Evolutionary conservation across 2,888 invertebrate species (phyloP).

Genomic region (Phortica okadai): DNA sequence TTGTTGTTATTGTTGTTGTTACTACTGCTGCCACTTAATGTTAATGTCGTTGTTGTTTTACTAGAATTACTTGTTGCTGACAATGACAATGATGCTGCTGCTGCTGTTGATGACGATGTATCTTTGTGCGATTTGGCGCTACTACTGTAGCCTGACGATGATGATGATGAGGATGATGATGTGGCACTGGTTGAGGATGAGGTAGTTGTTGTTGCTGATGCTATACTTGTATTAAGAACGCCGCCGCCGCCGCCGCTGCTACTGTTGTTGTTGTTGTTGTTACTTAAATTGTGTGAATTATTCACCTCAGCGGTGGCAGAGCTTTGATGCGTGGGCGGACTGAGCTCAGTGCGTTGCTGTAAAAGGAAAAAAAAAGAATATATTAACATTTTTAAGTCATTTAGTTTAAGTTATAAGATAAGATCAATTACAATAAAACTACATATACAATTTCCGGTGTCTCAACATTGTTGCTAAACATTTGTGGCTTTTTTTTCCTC

Average conservation of each 20-base stretch:
- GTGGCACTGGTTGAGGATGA: slow-evolving; percentile 55
- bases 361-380: slow-evolving; percentile 40
- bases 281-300: slow-evolving; percentile 56
- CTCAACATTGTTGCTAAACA: slow-evolving; percentile 17
- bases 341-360: slow-evolving; percentile 75
- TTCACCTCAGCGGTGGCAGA: slow-evolving; percentile 65
- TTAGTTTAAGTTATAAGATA: neutral
- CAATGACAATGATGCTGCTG: neutral
- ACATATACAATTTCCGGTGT: slow-evolving; percentile 11
- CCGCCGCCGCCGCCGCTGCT: slow-evolving; percentile 40
- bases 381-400: slow-evolving; percentile 15
- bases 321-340: slow-evolving; percentile 73
- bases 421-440: neutral
- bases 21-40: slow-evolving; percentile 41
- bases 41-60: slow-evolving; percentile 42
- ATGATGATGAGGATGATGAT: slow-evolving; percentile 36
- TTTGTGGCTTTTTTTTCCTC: slow-evolving; percentile 4
- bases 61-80: slow-evolving; percentile 44
- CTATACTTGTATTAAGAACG: neutral
- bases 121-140: slow-evolving; percentile 33
- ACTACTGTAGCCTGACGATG: slow-evolving; percentile 49
- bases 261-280: slow-evolving; percentile 46
- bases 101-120: slow-evolving; percentile 8
- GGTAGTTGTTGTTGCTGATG: slow-evolving; percentile 42
- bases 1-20: slow-evolving; percentile 58